Evolutionary conservation across 2,113 vertebrate genomes (phyloP), one percentile per base, ranked within the genome.

Genomic region (Pedionomus torquatus): DNA sequence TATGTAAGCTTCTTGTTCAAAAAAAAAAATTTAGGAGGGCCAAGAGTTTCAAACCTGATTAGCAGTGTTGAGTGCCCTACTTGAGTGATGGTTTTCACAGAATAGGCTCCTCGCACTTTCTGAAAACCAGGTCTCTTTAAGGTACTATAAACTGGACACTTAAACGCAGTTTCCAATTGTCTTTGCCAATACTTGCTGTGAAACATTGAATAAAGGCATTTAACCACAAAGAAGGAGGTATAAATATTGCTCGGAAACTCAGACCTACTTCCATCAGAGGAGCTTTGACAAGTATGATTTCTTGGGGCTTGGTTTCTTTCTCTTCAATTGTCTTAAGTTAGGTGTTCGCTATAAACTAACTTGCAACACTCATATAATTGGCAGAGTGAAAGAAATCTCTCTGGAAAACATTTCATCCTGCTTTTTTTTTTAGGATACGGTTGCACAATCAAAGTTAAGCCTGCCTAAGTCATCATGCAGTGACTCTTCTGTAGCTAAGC

Each of bases 401-500:
- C 60, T 87, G 68, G 77, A 89, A 84, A 89, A 95, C 8, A 92
- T 81, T 76, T 92, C 2, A 14, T 75, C 64, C 43, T 75, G 51
- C n/a, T 61, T 77, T 74, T 61, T 75, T 77, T 76, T 81, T 75
- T 66, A 2, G 30, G 65, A 30, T 78, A 78, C 5, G 33, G 69
- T 91, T 85, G 2, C 80, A 93, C 61, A 95, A 79, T 64, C 74
- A 48, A 70, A 94, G 83, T 95, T 41, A 87, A 91, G 52, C 55
- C 89, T 66, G 68, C 46, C 43, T 71, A 76, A 94, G 35, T 82
- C 77, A 81, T 64, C 64, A 24, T 71, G 76, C 30, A 30, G 21
- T 30, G 77, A 83, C 63, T 90, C 35, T 76, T 83, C 85, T 87
- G 72, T 89, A 95, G 94, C 83, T 87, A 60, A 69, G 94, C 64